A percentile compares a stretch with the other conserved stretches of the same genome.
These are phyloP conservation scores for Diogma glabrata DNA, from an alignment of 2,888 invertebrate species.

Conservation along the genomic window DNA sequence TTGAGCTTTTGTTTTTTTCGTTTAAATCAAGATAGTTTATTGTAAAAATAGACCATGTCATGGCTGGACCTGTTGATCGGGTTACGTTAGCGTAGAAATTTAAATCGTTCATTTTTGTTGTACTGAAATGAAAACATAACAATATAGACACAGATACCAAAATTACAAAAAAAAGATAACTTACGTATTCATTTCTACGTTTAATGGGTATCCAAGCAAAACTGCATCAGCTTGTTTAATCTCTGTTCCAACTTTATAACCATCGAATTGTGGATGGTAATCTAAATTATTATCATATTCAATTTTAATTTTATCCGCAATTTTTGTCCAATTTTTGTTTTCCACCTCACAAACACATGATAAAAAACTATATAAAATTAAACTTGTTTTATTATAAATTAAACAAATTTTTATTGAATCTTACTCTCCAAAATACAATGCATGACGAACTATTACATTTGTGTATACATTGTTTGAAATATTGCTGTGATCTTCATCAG, in stretches of 20 bases:
- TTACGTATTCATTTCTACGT: constrained; percentile 38
- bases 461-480: constrained; percentile 47
- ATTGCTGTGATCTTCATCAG: constrained; percentile 48
- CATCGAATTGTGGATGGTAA: constrained; percentile 46
- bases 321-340: constrained; percentile 28
- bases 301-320: constrained; percentile 42
- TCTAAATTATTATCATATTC: constrained; percentile 39
- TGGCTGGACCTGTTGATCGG: constrained; percentile 43
- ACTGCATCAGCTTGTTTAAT: constrained; percentile 51
- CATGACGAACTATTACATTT: constrained; percentile 45
- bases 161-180: not conserved
- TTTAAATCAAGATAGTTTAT: constrained; percentile 41
- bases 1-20: constrained; percentile 35
- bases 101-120: constrained; percentile 42
- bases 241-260: constrained; percentile 36
- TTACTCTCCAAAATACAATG: constrained; percentile 43
- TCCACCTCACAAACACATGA: constrained; percentile 13
- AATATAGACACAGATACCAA: not conserved
- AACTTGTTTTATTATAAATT: too few species aligned
- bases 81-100: constrained; percentile 44
- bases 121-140: constrained; percentile 25
- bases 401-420: not conserved
- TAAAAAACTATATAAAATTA: constrained; percentile 13
- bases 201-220: constrained; percentile 44
- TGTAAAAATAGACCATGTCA: constrained; percentile 54